A percentile compares a stretch with the other conserved stretches of the same genome.
phyloP scores from a whole-genome alignment of 2,797 vertebrate species.

The Artibeus jamaicensis region DNA sequence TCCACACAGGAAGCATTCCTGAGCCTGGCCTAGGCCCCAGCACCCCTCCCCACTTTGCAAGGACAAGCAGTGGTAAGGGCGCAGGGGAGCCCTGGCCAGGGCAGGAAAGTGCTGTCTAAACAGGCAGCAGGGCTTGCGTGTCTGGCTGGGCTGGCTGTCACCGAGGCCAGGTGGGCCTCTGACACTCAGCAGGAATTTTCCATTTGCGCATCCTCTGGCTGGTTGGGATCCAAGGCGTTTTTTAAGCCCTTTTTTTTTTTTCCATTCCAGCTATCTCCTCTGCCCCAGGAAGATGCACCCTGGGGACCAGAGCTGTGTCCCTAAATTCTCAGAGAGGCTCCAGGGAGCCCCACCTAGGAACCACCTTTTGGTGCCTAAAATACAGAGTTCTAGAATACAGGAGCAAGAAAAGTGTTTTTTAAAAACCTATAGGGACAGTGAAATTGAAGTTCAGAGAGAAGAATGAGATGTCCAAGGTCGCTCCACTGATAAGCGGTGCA shows the following conservation, averaged over 20 bases:
- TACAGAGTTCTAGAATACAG: neutral
- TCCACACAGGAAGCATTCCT: neutral
- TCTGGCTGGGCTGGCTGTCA: conserved; percentile 70
- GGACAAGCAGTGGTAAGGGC: neutral
- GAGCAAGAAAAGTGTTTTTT: neutral
- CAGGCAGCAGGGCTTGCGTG: conserved; percentile 47
- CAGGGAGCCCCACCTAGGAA: neutral
- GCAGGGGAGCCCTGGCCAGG: conserved; percentile 17
- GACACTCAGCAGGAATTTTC: conserved; percentile 78
- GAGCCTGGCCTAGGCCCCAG: neutral
- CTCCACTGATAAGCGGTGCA: neutral
- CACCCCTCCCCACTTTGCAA: neutral
- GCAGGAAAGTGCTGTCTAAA: conserved; percentile 72
- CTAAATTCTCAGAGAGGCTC: neutral
- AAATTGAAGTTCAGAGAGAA: neutral
- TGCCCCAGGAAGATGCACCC: neutral
- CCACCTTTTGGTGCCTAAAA: conserved; percentile 1
- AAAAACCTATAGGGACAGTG: neutral
- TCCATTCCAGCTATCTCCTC: conserved; percentile 30
- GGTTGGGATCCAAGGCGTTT: conserved; percentile 71
- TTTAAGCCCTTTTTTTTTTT: conserved; percentile 14
- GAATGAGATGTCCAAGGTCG: neutral
- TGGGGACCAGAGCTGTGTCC: neutral
- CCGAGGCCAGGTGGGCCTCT: conserved; percentile 75
- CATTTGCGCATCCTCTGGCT: conserved; percentile 70